phyloP scores from a whole-genome alignment of 2,113 vertebrate species.

The Athene noctua region DNA sequence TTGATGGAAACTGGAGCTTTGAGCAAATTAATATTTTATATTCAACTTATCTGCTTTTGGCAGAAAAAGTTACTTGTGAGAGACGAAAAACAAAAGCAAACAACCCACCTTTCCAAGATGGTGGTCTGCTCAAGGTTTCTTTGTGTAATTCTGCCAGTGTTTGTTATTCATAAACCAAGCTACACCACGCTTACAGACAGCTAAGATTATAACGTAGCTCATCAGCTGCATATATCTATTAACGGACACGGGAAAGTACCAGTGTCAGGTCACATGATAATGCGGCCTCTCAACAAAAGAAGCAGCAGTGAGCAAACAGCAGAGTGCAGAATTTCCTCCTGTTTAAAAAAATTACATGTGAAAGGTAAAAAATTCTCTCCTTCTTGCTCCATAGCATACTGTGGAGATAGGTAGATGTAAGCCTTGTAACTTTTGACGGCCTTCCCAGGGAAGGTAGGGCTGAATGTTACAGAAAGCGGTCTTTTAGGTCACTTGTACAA shows the following conservation, averaged over 20 bases:
- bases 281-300: background rate
- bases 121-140: background rate
- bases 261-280: background rate
- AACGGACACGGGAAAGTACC: background rate
- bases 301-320: background rate
- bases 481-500: background rate
- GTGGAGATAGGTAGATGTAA: background rate
- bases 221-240: background rate
- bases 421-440: background rate
- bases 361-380: background rate
- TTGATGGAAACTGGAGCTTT: background rate
- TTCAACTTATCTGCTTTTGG: background rate
- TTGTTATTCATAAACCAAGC: background rate
- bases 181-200: background rate
- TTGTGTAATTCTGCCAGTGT: background rate
- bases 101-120: background rate
- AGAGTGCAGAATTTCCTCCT: background rate
- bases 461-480: background rate
- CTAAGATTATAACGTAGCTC: background rate
- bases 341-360: background rate
- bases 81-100: background rate
- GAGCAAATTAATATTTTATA: background rate
- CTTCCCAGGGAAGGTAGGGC: background rate
- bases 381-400: background rate
- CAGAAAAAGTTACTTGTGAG: background rate